Evolutionary conservation across 2,888 invertebrate genomes (phyloP), one percentile per base, ranked within the genome.

Genomic region (Drosophila rubida): DNA sequence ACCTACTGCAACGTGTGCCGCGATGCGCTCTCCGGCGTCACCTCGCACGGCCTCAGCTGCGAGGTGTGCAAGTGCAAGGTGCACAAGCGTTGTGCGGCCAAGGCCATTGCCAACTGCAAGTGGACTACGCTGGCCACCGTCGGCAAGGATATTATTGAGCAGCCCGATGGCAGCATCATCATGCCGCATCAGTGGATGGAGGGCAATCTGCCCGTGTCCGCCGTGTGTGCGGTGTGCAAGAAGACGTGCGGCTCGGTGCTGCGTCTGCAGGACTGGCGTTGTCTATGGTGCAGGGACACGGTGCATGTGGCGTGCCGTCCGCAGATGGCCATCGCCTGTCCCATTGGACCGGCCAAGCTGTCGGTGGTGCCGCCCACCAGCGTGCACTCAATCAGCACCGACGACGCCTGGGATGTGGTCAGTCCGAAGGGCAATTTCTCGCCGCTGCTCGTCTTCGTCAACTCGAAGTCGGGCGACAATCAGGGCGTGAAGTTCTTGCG

Each of bases 161-260:
- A 98, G 85, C 94, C 95, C 70, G 97, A 98, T 91, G 97, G 98
- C 93, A 96, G 95, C 90, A 96, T 97, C 87, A 95, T 95, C 77
- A 98, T 98, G 97, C 98, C 98, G 11, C 99, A 99, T 93, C 99
- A 99, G 90, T 99, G 99, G 99, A 94, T 99, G 94, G 98, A 98
- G 92, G 98, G 99, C 39, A 99, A 99, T 93, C 93, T 99, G 75
- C 98, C 98, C 3, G 98, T 98, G 59, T 97, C 98, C 60, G 96
- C 98, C 67, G 96, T 97, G 92, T 99, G 99, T 92, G 94, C 94
- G 75, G 94, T 97, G 68, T 99, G 99, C 93, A 98, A 98, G 90
- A 97, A 97, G 93, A 98, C 97, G 7, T 99, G 99, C 92, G 99
- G 99, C 62, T 98, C 98, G 62, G 98, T 99, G 58, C 93, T 98